Evolutionary conservation across 2,797 vertebrate genomes (phyloP).

Genomic region (Euthynnus affinis): DNA sequence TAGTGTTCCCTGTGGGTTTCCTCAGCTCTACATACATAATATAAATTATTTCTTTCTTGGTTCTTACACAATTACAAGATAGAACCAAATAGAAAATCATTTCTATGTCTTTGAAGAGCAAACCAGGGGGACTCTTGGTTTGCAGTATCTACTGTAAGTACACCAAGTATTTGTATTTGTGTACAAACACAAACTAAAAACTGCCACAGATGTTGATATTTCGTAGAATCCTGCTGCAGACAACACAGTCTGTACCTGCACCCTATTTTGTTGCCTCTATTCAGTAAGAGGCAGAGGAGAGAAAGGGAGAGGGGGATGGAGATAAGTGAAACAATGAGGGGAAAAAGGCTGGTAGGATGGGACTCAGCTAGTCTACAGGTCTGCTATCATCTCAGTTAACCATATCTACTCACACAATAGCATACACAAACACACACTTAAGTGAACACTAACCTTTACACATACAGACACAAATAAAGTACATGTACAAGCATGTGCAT

Average conservation of each 20-base stretch:
- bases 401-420: background rate
- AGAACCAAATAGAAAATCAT: slow-evolving; percentile 3
- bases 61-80: slow-evolving; percentile 18
- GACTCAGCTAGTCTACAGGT: slow-evolving; percentile 37
- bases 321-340: slow-evolving; percentile 44
- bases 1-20: background rate
- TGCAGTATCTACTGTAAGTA: slow-evolving; percentile 17
- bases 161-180: background rate
- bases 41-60: background rate
- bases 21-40: slow-evolving; percentile 6
- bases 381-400: slow-evolving; percentile 39
- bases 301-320: slow-evolving; percentile 11
- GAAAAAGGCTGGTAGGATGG: slow-evolving; percentile 30
- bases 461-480: slow-evolving; percentile 11
- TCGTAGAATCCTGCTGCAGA: slow-evolving; percentile 12
- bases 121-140: slow-evolving; percentile 24
- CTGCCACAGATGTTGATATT: background rate
- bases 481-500: background rate
- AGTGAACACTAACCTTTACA: background rate
- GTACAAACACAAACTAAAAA: slow-evolving; percentile 18
- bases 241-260: slow-evolving; percentile 13
- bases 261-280: slow-evolving; percentile 14
- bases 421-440: too few species aligned
- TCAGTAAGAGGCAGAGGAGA: slow-evolving; percentile 9
- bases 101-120: background rate